Percentiles rank a stretch among this genome's conserved stretches.
phyloP scores from a whole-genome alignment of 2,888 invertebrate genomes.

The Metalampra italica region DNA sequence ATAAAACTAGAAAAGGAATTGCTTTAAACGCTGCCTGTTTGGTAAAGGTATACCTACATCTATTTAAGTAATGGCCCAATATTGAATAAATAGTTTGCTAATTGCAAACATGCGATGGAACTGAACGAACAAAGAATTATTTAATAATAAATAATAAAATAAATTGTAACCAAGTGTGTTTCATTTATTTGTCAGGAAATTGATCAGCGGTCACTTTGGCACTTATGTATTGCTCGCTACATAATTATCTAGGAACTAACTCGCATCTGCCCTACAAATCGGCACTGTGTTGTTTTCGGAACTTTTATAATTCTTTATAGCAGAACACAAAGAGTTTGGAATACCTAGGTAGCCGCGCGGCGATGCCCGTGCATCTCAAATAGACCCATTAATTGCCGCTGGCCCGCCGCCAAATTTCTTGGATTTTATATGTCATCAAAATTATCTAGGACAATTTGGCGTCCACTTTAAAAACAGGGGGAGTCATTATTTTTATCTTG shows the following conservation, averaged over 20 bases:
- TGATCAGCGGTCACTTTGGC: too few relatives aligned
- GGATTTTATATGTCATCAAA: conserved; percentile 68
- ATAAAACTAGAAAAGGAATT: not conserved
- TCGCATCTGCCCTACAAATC: not conserved
- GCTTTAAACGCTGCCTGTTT: not conserved
- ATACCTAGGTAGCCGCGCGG: too few relatives aligned
- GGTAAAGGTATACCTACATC: not conserved
- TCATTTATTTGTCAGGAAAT: too few relatives aligned
- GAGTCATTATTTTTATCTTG: conserved; percentile 64
- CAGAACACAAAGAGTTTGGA: too few relatives aligned
- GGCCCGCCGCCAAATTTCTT: conserved; percentile 58
- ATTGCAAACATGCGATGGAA: conserved; percentile 21
- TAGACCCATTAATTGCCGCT: conserved; percentile 53
- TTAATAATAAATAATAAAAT: conserved; percentile 54
- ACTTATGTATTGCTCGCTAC: too few relatives aligned
- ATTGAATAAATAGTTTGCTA: conserved; percentile 23
- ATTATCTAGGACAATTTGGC: conserved; percentile 73
- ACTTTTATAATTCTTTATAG: not conserved
- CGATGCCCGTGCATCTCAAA: conserved; percentile 48
- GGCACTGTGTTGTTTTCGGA: not conserved
- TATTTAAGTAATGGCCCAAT: not conserved
- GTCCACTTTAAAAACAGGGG: conserved; percentile 59
- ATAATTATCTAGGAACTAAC: too few relatives aligned
- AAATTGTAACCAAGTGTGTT: conserved; percentile 31
- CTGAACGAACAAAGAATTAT: conserved; percentile 57